Conservation (phyloP, 64 coral and sea anemone genomes). For the Cladopsammia gracilis region DNA sequence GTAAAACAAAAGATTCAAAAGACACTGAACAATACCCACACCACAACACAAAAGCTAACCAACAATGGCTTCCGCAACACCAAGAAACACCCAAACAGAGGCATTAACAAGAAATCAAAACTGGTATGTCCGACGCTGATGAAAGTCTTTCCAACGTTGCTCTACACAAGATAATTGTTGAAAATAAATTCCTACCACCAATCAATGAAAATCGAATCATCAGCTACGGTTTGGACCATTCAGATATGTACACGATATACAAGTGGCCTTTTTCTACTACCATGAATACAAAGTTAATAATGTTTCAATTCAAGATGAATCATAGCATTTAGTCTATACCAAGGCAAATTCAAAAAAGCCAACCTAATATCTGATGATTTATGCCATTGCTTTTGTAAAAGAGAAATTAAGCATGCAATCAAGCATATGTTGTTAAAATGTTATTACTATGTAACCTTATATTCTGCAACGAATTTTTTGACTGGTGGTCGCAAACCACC, state of each 20-base stretch:
- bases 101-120: not conserved
- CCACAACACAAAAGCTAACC: too few species aligned
- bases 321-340: not conserved
- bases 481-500: not conserved
- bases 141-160: not conserved
- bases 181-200: slow-evolving; percentile 11
- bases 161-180: not conserved
- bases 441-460: not conserved
- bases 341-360: not conserved
- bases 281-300: not conserved
- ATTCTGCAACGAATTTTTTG: not conserved
- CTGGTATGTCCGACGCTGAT: too few species aligned
- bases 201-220: slow-evolving; percentile 11
- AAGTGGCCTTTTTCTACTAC: not conserved
- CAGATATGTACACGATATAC: not conserved
- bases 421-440: not conserved
- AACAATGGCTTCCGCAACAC: too few species aligned
- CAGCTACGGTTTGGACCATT: not conserved
- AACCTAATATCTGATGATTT: not conserved
- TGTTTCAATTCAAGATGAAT: slow-evolving; percentile 14
- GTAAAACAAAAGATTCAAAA: too few species aligned
- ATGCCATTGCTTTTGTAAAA: slow-evolving; percentile 1
- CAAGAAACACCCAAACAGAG: not conserved
- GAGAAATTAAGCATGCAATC: not conserved
- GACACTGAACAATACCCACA: too few species aligned